Evolutionary conservation across 2,888 invertebrate species (phyloP), one percentile per base, ranked within the genome.

Genomic region (Ischnus inquisitorius): DNA sequence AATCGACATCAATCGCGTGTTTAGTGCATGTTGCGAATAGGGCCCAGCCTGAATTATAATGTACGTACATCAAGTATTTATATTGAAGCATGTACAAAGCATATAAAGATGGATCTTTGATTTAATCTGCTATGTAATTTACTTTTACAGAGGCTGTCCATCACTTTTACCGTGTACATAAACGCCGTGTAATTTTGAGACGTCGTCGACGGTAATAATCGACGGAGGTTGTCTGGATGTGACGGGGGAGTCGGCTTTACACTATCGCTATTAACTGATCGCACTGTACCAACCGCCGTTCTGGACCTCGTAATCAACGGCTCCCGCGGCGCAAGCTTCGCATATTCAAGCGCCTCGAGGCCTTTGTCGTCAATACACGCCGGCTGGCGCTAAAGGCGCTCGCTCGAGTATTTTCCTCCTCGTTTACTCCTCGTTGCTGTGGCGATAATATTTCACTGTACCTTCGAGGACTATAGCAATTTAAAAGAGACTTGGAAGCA

Each of bases 191-290:
- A 25, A 28, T 25, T 25, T 46, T 6, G 16, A 16, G 25, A 72
- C 43, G 25, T 19, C 54, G 39, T 69, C 54, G n/a, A 43, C 22
- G 16, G 43, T 60, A 57, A 46, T 60, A 34, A 46, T 43, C 19
- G 43, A 41, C 8, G 25, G 4, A 60, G 28, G 28, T n/a, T 14
- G 14, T 25, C 60, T 60, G 28, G 43, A n/a, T 41, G 25, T 34
- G 71, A 65, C 65, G 12, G 16, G 65, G 19, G 16, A 14, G 77
- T 51, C 28, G 65, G 41, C 64, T 74, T 75, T 64, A 43, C 74
- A 54, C 64, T 48, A 81, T 77, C 72, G 46, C 25, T 39, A 25
- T 67, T 75, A 84, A 81, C 74, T 48, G 81, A 84, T 81, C 78
- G 57, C 14, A 78, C 74, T 69, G 51, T 81, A 64, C 72, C 0